Evolutionary conservation across 1,140 invertebrate genomes (phyloP), one percentile per base, ranked within the genome.

Genomic region (Lethocerus indicus): DNA sequence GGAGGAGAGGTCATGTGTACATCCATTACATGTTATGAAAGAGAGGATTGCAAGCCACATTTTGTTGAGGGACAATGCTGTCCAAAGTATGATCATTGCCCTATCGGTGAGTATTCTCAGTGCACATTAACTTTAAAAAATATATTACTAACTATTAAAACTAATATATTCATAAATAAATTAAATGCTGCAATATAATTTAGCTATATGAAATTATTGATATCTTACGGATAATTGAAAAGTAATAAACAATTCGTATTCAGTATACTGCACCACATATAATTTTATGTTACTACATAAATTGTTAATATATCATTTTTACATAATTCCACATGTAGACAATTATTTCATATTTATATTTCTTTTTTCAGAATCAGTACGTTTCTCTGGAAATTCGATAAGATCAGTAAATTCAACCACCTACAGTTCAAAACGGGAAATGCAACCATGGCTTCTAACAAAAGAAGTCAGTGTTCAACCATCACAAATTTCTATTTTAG

Each of bases 11-110:
- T 85, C 51, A 75, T 80, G 53, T 85, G 82, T 63, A 74, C 76
- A 35, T 69, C 77, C 39, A 76, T 83, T 43, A 77, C 78, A 32
- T 85, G 82, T 63, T 83, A 76, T 64, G 72, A 73, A 51, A 67
- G 81, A 32, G 74, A 75, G 53, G 81, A 85, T 61, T 85, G 82
- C 63, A 70, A 74, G 57, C 79, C 74, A 50, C 71, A 70, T 50
- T 72, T 74, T 50, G 72, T 81, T 27, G 67, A 73, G 1, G 79
- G 79, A 7, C 70, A 76, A 54, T 85, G 82, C 62, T 85, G 82
- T 59, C 82, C 81, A 1, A 76, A 79, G 57, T 85, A 83, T 60
- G 79, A 83, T 57, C 78, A 84, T 64, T 84, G 82, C 63, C 78
- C 80, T 32, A 69, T 73, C 66, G 76, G 71, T 75, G 61, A 47